These are phyloP conservation scores for Drosophila oshimai DNA, from an alignment of 1,140 invertebrate genomes.

Conservation along the genomic window DNA sequence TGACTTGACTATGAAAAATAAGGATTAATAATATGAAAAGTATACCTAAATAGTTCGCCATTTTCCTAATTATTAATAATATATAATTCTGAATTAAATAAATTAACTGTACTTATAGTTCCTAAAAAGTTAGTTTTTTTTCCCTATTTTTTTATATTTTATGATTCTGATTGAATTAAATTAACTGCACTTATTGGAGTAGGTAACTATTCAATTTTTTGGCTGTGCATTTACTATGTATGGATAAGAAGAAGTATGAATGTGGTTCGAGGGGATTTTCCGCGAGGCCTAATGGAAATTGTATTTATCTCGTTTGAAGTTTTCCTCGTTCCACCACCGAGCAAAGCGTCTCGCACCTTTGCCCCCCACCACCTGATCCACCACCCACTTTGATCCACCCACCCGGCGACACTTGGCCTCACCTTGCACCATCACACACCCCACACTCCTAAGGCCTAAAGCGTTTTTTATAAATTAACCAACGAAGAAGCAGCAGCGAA, in stretches of 20 bases:
- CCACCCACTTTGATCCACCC: background rate
- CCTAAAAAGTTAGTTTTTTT: too few species aligned
- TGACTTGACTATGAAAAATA: too few species aligned
- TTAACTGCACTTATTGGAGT: too few species aligned
- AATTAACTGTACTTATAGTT: too few species aligned
- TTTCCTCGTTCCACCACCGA: slow-evolving; percentile 55
- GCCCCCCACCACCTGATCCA: background rate
- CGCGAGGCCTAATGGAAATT: slow-evolving; percentile 76
- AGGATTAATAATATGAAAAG: too few species aligned
- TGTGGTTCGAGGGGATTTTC: slow-evolving; percentile 74
- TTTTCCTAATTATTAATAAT: too few species aligned
- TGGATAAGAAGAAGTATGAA: slow-evolving; percentile 63
- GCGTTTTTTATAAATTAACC: slow-evolving; percentile 81
- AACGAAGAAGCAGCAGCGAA: slow-evolving; percentile 53
- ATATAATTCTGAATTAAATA: too few species aligned
- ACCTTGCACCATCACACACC: slow-evolving; percentile 45
- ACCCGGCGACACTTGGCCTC: slow-evolving; percentile 66
- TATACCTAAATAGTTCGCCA: too few species aligned
- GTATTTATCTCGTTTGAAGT: slow-evolving; percentile 81
- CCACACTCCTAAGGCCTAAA: slow-evolving; percentile 36
- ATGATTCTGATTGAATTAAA: too few species aligned
- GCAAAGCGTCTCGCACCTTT: slow-evolving; percentile 21
- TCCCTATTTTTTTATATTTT: too few species aligned
- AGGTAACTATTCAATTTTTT: slow-evolving; percentile 4
- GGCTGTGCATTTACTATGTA: slow-evolving; percentile 5